Percentiles rank a stretch among this genome's conserved stretches.
phyloP scores from a whole-genome alignment of 2,797 vertebrate genomes.

The Heliangelus exortis region DNA sequence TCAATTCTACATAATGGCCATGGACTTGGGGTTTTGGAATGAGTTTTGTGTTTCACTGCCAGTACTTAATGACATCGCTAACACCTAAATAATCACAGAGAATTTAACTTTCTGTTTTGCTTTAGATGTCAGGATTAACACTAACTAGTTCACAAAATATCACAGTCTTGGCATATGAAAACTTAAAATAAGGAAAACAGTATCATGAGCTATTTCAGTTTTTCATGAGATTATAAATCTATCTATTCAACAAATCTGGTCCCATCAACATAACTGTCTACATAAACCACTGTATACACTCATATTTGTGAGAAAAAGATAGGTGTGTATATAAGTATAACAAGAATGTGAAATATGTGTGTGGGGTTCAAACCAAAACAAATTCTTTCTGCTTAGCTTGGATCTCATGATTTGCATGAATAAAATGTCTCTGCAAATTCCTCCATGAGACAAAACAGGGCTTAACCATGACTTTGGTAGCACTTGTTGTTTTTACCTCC shows the following conservation, averaged over 20 bases:
- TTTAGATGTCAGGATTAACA: background rate
- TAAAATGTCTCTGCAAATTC: background rate
- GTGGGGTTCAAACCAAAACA: background rate
- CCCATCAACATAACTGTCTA: background rate
- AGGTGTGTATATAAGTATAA: background rate
- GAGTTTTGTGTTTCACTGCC: background rate
- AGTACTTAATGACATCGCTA: background rate
- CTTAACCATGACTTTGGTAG: background rate
- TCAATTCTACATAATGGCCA: background rate
- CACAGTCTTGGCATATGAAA: background rate
- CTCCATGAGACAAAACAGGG: background rate
- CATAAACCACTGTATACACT: background rate
- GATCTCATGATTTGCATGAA: background rate
- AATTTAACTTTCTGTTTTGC: background rate
- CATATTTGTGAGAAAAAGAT: background rate
- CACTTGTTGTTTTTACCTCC: background rate
- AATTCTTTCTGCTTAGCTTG: background rate
- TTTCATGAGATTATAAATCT: background rate
- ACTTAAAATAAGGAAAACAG: background rate
- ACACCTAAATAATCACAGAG: background rate
- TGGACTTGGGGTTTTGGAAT: background rate
- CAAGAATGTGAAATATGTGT: background rate
- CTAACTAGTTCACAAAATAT: background rate
- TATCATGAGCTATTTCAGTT: background rate
- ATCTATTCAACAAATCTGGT: background rate